Evolutionary conservation across 1,140 invertebrate species (phyloP), one percentile per base, ranked within the genome.

Genomic region (Bemisia tabaci): DNA sequence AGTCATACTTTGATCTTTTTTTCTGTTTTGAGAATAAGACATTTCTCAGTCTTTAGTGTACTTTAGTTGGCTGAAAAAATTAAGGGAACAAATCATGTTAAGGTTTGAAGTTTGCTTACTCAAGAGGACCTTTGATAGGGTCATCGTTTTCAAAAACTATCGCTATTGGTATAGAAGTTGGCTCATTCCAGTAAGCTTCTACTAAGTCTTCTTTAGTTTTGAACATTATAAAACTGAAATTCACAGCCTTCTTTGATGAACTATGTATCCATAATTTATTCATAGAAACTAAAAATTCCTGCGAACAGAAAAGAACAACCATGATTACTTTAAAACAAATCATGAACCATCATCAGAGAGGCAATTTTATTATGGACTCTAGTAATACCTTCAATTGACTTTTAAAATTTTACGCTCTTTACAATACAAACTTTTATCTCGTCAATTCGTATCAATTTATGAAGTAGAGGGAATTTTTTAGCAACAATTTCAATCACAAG

Each of bases 181-280:
- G 82, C 70, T 85, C 79, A 70, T 79, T 81, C 81, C 85, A 86
- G 73, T 88, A 88, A 12, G 85, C 83, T 59, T 84, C 84, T 64
- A 86, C 79, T 61, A 89, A 78, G 68, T 87, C 85, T 61, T 85
- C 84, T 67, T 82, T 83, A 65, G 82, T 82, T 67, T 85, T 82
- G 73, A 84, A 87, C 27, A 82, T 75, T 64, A 83, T 76, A 79
- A 87, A 88, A 71, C 82, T 81, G 70, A 88, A 69, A 27, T 66
- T 68, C 9, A 58, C 62, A 24, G 58, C 68, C 27, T 62, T 60
- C 21, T 22, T 39, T 61, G 22, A 48, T 64, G 26, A 58, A 25
- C 33, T 33, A 63, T 62, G 62, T 59, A 70, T 63, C 63, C 67
- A 65, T 27, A 62, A 59, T 22, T 62, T 62, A 73, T 87, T 87